A percentile compares a stretch with the other conserved stretches of the same genome.
Conservation (phyloP, 2,113 vertebrate species). For the Pachyramphus minor region DNA sequence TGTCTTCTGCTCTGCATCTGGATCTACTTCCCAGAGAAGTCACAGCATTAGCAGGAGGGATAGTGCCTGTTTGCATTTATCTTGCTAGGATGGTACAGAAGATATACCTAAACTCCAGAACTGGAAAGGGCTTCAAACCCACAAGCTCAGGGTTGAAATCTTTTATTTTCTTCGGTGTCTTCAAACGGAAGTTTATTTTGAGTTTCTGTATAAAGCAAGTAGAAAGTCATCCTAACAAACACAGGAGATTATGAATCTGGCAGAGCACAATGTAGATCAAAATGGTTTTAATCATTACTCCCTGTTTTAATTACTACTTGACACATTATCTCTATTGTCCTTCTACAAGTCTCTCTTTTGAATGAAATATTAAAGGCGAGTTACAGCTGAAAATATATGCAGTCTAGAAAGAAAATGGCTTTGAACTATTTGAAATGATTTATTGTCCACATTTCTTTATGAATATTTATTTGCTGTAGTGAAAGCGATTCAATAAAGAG, state of each 20-base stretch:
- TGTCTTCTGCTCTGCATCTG: neutral
- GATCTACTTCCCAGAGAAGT: neutral
- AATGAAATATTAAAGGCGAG: slow-evolving; percentile 61
- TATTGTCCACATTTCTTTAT: slow-evolving; percentile 67
- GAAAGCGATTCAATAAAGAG: slow-evolving; percentile 67
- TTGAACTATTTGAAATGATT: slow-evolving; percentile 68
- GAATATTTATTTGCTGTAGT: slow-evolving; percentile 70
- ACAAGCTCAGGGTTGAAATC: neutral
- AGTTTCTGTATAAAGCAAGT: neutral
- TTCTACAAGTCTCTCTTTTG: slow-evolving; percentile 54
- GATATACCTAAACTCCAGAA: neutral
- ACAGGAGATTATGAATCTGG: slow-evolving; percentile 31
- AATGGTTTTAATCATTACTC: slow-evolving; percentile 52
- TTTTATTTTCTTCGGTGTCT: neutral
- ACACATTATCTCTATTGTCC: slow-evolving; percentile 68
- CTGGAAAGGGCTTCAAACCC: neutral
- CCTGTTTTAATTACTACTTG: slow-evolving; percentile 66
- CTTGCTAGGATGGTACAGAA: neutral
- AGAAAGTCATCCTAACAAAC: slow-evolving; percentile 40
- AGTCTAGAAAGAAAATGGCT: slow-evolving; percentile 56
- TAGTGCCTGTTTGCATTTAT: neutral
- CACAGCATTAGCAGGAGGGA: neutral
- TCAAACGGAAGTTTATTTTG: slow-evolving; percentile 21
- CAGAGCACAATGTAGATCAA: slow-evolving; percentile 2
- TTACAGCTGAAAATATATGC: slow-evolving; percentile 66